Evolutionary conservation across 1,140 invertebrate genomes (phyloP), one percentile per base, ranked within the genome.

Genomic region (Ganaspis sp.): DNA sequence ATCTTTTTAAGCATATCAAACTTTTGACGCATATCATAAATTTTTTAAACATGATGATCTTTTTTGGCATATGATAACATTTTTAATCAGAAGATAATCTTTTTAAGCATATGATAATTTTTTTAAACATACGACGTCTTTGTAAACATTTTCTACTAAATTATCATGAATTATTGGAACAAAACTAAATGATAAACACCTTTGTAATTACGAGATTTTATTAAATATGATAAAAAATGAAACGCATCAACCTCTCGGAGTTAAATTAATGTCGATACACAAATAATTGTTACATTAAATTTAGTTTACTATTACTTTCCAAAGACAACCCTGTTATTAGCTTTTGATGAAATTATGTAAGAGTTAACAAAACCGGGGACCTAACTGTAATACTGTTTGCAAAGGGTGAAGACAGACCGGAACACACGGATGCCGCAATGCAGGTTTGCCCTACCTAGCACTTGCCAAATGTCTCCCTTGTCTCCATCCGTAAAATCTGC

Each of bases 341-440:
- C 17, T 49, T 12, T n/a, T 23, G 53, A 58, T 23, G n/a, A 58
- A 17, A 58, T 23, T 58, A 58, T 58, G 17, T 8, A 2, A 58
- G 9, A 58, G 23, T 17, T n/a, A 19, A 23, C 5, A 23, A 9
- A 58, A 58, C 17, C 5, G 6, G 19, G 23, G 53, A 17, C 17
- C n/a, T 17, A 58, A 23, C 9, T 19, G 17, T 23, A 9, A 23
- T 6, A 17, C 17, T 17, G 9, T 23, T 58, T 58, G 17, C 1
- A 15, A 58, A 21, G 17, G 17, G 23, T 70, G 53, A 69, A 19
- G 26, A 53, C 4, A 64, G n/a, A 40, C 45, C 53, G 70, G n/a
- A 45, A 38, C 69, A 75, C 64, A 69, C 69, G 69, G 69, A 45
- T 72, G 19, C 70, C 77, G 78, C 80, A 82, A 80, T 83, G 81